Base-by-base conservation (phyloP, 2,113 vertebrate genomes). In the Pagrus major region DNA sequence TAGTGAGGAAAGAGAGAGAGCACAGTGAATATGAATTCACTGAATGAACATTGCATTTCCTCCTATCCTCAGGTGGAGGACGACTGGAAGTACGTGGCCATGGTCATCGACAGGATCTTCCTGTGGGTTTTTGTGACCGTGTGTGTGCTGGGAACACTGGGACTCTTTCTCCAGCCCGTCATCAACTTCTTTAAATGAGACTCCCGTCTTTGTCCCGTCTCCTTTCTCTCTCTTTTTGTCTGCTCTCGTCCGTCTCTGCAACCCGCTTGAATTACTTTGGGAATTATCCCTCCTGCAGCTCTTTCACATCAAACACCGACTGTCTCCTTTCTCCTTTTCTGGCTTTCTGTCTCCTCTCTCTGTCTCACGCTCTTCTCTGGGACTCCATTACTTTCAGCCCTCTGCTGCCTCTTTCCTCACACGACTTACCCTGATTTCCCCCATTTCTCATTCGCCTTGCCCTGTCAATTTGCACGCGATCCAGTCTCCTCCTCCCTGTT, bases 21-120 rank as follows among this genome's bases (percentile, higher is more conserved):
- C 4, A 6, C 9, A n/a, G 1, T 58, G 60, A 2, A 27, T 0
- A 35, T 56, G 16, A 9, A 46, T 20, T n/a, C n/a, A n/a, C 49
- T 23, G 54, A 39, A 15, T 27, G 1, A 1, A 15, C 27, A 3
- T 25, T 54, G 10, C 23, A 1, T 25, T 52, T 2, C 29, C 47
- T 31, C 8, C n/a, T 68, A 70, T 87, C 39, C 92, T 66, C 92
- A 99, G 97, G 96, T 97, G 75, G 96, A 97, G 92, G 96, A 98
- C 33, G 96, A 97, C 86, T 99, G 97, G 97, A 98, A 98, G 76
- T 98, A 98, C 0, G 92, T 98, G 3, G 97, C 97, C 86, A 97
- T 98, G 97, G 97, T 99, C 87, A 97, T 97, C 66, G 97, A 98
- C 92, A 95, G 97, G 94, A 96, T 98, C 55, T 98, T 99, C 89